phyloP scores from a whole-genome alignment of 2,797 vertebrate species.

The Tympanoctomys barrerae region DNA sequence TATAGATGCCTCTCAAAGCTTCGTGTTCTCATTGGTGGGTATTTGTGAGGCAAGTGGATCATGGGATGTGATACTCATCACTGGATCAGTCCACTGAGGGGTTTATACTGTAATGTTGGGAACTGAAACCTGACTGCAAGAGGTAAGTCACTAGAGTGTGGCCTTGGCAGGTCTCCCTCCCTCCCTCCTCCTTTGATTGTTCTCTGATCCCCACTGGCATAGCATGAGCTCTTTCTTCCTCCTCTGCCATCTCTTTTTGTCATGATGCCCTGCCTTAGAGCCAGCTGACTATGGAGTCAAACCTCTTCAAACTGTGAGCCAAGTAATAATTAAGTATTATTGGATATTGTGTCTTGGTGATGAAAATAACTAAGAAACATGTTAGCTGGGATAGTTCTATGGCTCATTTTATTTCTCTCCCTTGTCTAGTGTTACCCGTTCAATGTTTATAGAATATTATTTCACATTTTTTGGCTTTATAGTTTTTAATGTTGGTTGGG shows the following conservation, averaged over 20 bases:
- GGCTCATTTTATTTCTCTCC: not conserved
- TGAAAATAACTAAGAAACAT: not conserved
- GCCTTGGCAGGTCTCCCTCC: not conserved
- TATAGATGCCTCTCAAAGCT: not conserved
- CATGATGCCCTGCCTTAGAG: not conserved
- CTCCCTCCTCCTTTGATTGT: not conserved
- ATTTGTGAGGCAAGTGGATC: not conserved
- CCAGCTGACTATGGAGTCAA: not conserved
- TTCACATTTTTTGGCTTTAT: not conserved
- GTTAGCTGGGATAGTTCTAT: rapidly evolving
- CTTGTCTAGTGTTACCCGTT: no score
- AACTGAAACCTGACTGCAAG: not conserved
- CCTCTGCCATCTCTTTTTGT: not conserved
- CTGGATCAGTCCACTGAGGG: not conserved
- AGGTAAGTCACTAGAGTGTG: not conserved
- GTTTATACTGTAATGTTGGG: not conserved
- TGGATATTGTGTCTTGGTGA: not conserved
- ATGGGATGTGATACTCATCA: not conserved
- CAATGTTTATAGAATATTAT: not conserved
- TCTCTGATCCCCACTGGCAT: not conserved
- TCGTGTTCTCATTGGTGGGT: not conserved
- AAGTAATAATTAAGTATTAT: not conserved
- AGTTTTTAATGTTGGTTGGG: not conserved
- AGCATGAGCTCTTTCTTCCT: not conserved
- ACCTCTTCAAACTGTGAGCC: not conserved